These are phyloP conservation scores for Mercenaria mercenaria DNA, from an alignment of 1,140 invertebrate species.

Conservation along the genomic window DNA sequence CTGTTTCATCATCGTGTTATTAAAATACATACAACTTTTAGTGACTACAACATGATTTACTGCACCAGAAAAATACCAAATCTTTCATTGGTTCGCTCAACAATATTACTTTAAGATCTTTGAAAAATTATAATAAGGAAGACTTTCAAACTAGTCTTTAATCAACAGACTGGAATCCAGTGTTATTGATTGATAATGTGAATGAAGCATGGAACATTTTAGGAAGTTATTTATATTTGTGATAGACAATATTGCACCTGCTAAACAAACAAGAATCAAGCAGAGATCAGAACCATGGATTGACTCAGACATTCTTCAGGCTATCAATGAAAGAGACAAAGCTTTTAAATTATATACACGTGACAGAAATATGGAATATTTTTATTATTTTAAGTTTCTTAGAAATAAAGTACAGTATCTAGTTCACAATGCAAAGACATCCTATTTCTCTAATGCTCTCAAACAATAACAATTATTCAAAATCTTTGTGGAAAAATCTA, in stretches of 20 bases:
- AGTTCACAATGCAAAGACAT: no score
- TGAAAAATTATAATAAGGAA: conserved; percentile 36
- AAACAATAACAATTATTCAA: conserved; percentile 46
- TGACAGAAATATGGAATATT: conserved; percentile 4
- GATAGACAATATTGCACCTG: conserved; percentile 31
- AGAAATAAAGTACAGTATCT: no score
- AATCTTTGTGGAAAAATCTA: conserved; percentile 41
- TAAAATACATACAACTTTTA: no score
- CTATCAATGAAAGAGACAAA: no score
- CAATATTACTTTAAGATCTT: conserved; percentile 1
- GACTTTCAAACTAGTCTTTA: conserved; percentile 39
- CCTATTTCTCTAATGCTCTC: not conserved
- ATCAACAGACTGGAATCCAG: no score
- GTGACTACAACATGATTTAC: no score
- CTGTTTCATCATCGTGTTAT: no score
- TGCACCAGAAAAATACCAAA: conserved; percentile 38
- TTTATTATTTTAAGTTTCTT: conserved; percentile 7
- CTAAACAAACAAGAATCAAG: no score
- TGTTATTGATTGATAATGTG: no score
- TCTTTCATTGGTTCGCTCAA: not conserved
- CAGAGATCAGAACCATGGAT: conserved; percentile 49
- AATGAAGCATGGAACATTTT: conserved; percentile 38
- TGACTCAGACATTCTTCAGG: conserved; percentile 9
- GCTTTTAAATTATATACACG: not conserved
- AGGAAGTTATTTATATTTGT: conserved; percentile 32